Base-by-base conservation (phyloP, 2,113 vertebrate genomes). In the Cricetomys ansorgei region DNA sequence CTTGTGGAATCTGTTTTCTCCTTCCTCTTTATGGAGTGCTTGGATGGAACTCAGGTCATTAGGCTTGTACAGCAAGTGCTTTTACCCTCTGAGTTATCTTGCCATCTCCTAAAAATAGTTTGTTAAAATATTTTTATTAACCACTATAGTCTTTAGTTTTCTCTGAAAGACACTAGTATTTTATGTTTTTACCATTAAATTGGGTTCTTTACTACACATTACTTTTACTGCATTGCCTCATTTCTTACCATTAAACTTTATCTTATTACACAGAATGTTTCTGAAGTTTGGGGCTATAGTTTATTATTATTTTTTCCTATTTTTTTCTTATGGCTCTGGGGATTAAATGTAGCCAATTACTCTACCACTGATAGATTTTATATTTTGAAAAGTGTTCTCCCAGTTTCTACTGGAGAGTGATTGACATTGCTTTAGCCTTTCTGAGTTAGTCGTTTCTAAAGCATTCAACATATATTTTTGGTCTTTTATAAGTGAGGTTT, bases 241-340 rank as follows among this genome's bases (percentile, higher is more conserved):
- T 84, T 88, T 95, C 57, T 91, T 59, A 64, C 23, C 50, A 88
- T 62, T 77, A 59, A 84, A 59, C 21, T 91, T 67, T 43, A 75
- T 50, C 48, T 92, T 86, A 10, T 50, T 86, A 55, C 3, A 25
- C 43, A 57, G 57, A 69, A 43, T 67, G 10, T 79, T 70, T 77
- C 10, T 81, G 53, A 34, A 79, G 48, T 17, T 77, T 70, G 43
- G 50, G 53, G 3, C 7, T 23, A n/a, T 62, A 62, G 37, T 62
- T 59, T 40, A 29, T 83, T 81, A 57, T 59, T 55, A 21, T 43
- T 59, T 55, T 25, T 37, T 55, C 62, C 21, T 83, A 27, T 29
- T 83, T 59, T 62, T 83, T 62, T n/a, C 55, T 83, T 84, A 62
- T 40, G n/a, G 80, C 25, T 83, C 57, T 83, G 25, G 57, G n/a